These are phyloP conservation scores for Parnassius apollo DNA, from an alignment of 2,888 invertebrate genomes.

Conservation along the genomic window DNA sequence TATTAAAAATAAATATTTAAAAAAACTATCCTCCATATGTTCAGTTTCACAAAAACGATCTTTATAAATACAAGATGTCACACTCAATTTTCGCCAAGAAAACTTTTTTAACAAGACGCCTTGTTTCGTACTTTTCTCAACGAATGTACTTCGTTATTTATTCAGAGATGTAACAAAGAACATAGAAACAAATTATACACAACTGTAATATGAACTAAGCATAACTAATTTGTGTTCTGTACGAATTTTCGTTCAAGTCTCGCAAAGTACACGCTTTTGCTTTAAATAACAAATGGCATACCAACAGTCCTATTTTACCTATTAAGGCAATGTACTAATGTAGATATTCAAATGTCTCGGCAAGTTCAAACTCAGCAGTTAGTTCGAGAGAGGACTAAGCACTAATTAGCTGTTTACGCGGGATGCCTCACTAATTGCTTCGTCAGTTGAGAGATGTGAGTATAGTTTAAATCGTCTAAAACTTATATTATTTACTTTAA, in stretches of 20 bases:
- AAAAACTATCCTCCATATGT: no score
- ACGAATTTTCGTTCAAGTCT: conserved; percentile 2
- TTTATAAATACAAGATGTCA: background rate
- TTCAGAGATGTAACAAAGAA: background rate
- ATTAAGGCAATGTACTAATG: conserved; percentile 10
- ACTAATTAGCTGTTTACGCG: conserved; percentile 40
- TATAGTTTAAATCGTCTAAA: conserved; percentile 9
- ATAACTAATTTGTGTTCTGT: conserved; percentile 10
- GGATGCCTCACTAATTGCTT: conserved; percentile 37
- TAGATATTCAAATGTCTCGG: conserved; percentile 24
- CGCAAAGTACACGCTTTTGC: conserved; percentile 1
- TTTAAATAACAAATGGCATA: conserved; percentile 12
- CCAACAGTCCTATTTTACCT: conserved; percentile 14
- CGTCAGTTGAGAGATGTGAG: conserved; percentile 6
- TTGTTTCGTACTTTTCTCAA: conserved; percentile 1
- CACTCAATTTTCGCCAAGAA: no score
- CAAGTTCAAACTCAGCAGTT: conserved; percentile 8
- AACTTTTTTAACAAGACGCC: no score
- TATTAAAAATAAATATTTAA: no score
- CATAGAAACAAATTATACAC: conserved; percentile 17
- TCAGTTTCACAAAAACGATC: no score
- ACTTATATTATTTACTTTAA: background rate
- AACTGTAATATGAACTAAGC: conserved; percentile 14
- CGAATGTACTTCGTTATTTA: background rate
- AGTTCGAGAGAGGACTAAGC: conserved; percentile 26